Conservation (phyloP, 2,888 invertebrate species). For the Xanthorhoe designata region DNA sequence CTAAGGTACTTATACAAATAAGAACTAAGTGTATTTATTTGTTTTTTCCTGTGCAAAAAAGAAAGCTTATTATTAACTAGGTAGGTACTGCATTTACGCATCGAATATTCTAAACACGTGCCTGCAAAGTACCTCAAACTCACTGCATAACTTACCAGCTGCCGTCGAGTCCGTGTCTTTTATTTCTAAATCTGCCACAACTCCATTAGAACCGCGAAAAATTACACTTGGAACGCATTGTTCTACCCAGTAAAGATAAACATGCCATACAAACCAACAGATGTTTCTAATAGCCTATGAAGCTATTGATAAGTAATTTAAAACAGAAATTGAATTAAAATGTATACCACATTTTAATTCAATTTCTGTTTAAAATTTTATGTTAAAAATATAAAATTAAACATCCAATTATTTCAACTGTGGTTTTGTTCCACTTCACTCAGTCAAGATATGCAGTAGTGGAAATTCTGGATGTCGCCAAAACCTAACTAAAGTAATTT, state of each 20-base stretch:
- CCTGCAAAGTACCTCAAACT: background rate
- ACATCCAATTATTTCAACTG: background rate
- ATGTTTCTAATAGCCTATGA: constrained; percentile 51
- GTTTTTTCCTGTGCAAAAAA: background rate
- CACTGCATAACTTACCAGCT: constrained; percentile 23
- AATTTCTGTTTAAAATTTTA: background rate
- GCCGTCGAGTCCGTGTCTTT: constrained; percentile 46
- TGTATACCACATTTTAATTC: no score
- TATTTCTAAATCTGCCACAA: constrained; percentile 56
- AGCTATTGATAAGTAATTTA: background rate
- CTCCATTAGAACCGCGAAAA: constrained; percentile 56
- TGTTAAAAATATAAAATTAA: background rate
- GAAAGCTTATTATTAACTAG: background rate
- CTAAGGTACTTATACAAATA: no score
- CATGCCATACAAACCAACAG: constrained; percentile 55
- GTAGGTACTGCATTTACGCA: background rate
- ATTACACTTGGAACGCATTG: constrained; percentile 61
- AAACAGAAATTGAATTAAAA: no score
- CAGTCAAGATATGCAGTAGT: background rate
- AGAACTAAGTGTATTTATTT: background rate
- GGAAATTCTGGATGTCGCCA: no score
- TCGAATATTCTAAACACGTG: constrained; percentile 1
- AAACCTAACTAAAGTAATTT: no score
- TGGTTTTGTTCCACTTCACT: background rate
- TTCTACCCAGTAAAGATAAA: constrained; percentile 65